Percentiles rank a stretch among this genome's conserved stretches.
These are phyloP conservation scores for Globia sparganii DNA, from an alignment of 2,888 invertebrate genomes.

Conservation along the genomic window DNA sequence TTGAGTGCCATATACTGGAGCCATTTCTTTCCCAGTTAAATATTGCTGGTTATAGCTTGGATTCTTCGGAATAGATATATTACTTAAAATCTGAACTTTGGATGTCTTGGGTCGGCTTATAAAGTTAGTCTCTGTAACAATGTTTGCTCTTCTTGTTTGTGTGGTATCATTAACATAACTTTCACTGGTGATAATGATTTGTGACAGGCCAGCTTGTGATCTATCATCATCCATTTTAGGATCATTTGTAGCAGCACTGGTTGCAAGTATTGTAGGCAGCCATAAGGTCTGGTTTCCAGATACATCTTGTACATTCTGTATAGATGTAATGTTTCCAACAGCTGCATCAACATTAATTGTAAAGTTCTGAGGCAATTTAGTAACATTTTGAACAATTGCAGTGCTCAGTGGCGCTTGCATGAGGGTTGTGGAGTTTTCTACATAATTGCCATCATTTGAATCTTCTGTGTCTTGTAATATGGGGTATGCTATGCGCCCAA, in stretches of 20 bases:
- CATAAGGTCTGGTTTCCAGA: slow-evolving; percentile 86
- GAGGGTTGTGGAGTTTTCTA: slow-evolving; percentile 83
- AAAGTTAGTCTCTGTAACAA: slow-evolving; percentile 85
- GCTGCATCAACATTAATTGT: slow-evolving; percentile 88
- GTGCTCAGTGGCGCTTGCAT: slow-evolving; percentile 86
- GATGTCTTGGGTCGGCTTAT: slow-evolving; percentile 83
- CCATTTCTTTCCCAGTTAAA: slow-evolving; percentile 82
- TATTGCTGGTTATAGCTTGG: slow-evolving; percentile 84
- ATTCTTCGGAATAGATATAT: slow-evolving; percentile 87
- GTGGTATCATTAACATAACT: slow-evolving; percentile 84
- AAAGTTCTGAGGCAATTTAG: slow-evolving; percentile 87
- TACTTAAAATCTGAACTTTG: slow-evolving; percentile 89
- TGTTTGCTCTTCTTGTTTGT: slow-evolving; percentile 82
- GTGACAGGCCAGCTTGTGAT: slow-evolving; percentile 83
- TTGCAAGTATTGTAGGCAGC: slow-evolving; percentile 87
- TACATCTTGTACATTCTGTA: slow-evolving; percentile 88
- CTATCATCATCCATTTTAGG: slow-evolving; percentile 83
- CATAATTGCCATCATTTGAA: slow-evolving; percentile 83
- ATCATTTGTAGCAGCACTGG: slow-evolving; percentile 80
- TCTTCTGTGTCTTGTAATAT: slow-evolving; percentile 85
- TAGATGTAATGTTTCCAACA: slow-evolving; percentile 86
- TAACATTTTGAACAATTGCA: slow-evolving; percentile 87
- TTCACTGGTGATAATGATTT: slow-evolving; percentile 88
- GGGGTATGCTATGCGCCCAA: slow-evolving; percentile 84
- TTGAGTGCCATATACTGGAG: slow-evolving; percentile 83